Evolutionary conservation across 2,888 invertebrate genomes (phyloP), one percentile per base, ranked within the genome.

Genomic region (Microplitis deprimator): DNA sequence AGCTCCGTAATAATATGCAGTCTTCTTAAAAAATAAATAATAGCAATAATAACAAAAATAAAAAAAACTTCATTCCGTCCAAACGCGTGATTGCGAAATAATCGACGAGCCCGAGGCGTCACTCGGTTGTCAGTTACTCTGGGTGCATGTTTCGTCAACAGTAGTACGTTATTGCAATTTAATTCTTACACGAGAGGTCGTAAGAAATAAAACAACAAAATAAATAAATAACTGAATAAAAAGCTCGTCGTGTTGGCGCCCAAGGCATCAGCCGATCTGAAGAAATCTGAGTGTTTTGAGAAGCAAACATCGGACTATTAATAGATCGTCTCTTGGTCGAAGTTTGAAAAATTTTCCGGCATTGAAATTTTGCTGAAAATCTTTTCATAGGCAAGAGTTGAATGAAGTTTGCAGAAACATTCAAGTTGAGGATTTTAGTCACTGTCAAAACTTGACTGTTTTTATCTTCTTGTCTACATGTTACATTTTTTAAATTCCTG

Each of bases 81-180:
- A 61, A 41, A 68, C 73, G 64, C 64, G 75, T 81, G 82, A 84
- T 84, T 84, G 82, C 83, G 83, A 82, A 84, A 85, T 85, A 86
- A 85, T 86, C 85, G 85, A 85, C 82, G 77, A 82, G 84, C 84
- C 73, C 62, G 75, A 73, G 83, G 84, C 79, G 73, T 77, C 17
- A 40, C 20, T 64, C 4, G 29, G 29, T 29, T 62, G 61, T 65
- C 38, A 64, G 62, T 50, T 40, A 40, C 50, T 20, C 59, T 29
- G 3, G 29, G 60, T 61, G 61, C 62, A 62, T 40, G 64, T 41
- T 61, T 73, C 59, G 59, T 70, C 50, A 17, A 65, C 73, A 65
- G 38, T 50, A 50, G 50, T 65, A 64, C 61, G 40, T 39, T 39
- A 72, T 72, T 72, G 71, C 62, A 72, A 72, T 72, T 72, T 62